These are phyloP conservation scores for Epinotia ramella DNA, from an alignment of 2,888 invertebrate genomes.

Conservation along the genomic window DNA sequence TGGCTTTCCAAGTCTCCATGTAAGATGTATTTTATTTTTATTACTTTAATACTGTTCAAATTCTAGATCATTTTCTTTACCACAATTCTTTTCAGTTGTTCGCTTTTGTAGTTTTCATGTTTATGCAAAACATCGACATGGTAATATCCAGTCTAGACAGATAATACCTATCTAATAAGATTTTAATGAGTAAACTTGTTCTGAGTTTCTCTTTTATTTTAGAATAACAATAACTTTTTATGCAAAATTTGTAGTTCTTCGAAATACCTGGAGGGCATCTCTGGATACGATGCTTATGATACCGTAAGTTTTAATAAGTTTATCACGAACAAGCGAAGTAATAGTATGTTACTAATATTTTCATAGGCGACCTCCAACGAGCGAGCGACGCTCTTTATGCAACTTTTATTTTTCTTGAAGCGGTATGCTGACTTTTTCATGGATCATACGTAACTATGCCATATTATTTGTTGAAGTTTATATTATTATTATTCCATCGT, in stretches of 20 bases:
- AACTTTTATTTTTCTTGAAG: slow-evolving; percentile 1
- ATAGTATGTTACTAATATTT: not conserved
- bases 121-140: slow-evolving; percentile 25
- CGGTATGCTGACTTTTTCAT: not conserved
- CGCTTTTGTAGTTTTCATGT: slow-evolving; percentile 24
- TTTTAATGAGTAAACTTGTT: slow-evolving; percentile 19
- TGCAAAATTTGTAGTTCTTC: slow-evolving; percentile 4
- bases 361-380: not conserved
- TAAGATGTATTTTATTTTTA: not conserved
- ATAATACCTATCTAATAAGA: slow-evolving; percentile 31
- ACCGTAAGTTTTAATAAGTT: slow-evolving; percentile 24
- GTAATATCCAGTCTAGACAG: slow-evolving; percentile 40
- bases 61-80: not conserved
- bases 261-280: slow-evolving; percentile 17
- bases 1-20: not conserved
- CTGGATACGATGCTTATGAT: slow-evolving; percentile 5
- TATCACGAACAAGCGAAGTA: not conserved
- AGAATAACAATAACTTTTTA: slow-evolving; percentile 17
- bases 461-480: not conserved
- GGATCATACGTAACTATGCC: not conserved
- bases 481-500: too few relatives aligned
- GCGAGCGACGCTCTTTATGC: not conserved
- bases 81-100: not conserved
- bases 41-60: slow-evolving; percentile 10
- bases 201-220: slow-evolving; percentile 26